Base-by-base conservation (phyloP, 2,888 invertebrate species). In the Hyles lineata region DNA sequence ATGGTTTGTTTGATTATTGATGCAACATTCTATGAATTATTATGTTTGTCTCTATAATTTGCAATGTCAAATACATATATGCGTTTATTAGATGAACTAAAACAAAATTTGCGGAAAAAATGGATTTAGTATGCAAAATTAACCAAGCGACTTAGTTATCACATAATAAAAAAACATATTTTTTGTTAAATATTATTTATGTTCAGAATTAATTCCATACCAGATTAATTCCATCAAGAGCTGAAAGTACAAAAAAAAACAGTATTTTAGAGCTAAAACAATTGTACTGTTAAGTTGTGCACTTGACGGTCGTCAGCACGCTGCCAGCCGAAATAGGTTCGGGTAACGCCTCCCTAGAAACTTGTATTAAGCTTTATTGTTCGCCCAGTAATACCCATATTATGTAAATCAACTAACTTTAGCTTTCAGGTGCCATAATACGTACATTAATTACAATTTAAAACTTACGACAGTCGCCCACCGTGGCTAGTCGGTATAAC, bases 371-470 rank as follows among this genome's bases (percentile, higher is more conserved):
- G 71, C 74, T 75, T 75, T 75, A 77, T 73, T 76, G 76, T 76
- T 70, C 74, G 78, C 80, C 55, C 80, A 75, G 79, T 79, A 84
- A 83, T 82, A 79, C 72, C 72, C 76, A 77, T 77, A 83, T 84
- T 85, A 84, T 84, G 83, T 75, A 80, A 86, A 86, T 84, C 52
- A 73, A 70, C 74, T 55, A 70, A 79, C 76, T 78, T 75, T 73
- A 72, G 73, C 78, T 72, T 77, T 75, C 74, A 78, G 74, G 78
- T 78, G 76, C 72, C 75, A 76, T 70, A 74, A 76, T 72, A 76
- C 80, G 74, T 79, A 77, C 76, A 78, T 80, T 79, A 78, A 82
- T 80, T 82, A 80, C 71, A 82, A 76, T 77, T 76, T 73, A 77
- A 79, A 76, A 77, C 79, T 77, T 75, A 73, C 70, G 76, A 74